Conservation (phyloP, 2,888 invertebrate genomes). For the Mechanitis messenoides region DNA sequence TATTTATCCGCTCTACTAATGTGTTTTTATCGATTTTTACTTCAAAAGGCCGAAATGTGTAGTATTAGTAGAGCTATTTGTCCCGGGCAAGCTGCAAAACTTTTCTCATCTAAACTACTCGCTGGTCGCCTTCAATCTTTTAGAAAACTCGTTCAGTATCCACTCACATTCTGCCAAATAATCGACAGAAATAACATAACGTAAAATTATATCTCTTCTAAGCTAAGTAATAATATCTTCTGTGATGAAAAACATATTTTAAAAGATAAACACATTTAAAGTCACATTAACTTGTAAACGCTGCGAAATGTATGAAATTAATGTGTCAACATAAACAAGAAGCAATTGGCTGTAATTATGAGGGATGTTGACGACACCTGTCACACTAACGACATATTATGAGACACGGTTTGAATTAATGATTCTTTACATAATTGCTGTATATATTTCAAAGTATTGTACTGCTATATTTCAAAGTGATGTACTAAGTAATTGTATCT, state of each 20-base stretch:
- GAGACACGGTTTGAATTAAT: slow-evolving; percentile 28
- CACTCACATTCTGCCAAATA: slow-evolving; percentile 26
- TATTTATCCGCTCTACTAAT: slow-evolving; percentile 27
- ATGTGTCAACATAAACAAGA: slow-evolving; percentile 61
- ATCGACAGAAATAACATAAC: slow-evolving; percentile 22
- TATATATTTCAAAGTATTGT: slow-evolving; percentile 5
- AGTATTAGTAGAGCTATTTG: slow-evolving; percentile 73
- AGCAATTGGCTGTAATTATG: slow-evolving; percentile 52
- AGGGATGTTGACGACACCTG: slow-evolving; percentile 54
- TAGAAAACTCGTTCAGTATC: slow-evolving; percentile 43
- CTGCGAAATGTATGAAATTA: slow-evolving; percentile 3
- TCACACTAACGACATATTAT: slow-evolving; percentile 35
- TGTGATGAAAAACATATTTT: not conserved
- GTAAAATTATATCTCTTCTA: not conserved
- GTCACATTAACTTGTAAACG: not conserved
- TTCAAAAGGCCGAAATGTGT: slow-evolving; percentile 56
- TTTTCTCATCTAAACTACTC: slow-evolving; percentile 74
- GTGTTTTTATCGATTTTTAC: slow-evolving; percentile 50
- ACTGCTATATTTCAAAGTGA: too few species aligned
- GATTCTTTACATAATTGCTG: slow-evolving; percentile 38
- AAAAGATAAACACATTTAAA: not conserved
- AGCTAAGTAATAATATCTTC: not conserved
- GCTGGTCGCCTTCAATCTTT: slow-evolving; percentile 55
- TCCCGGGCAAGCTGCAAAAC: slow-evolving; percentile 55
- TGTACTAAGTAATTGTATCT: too few species aligned